These are phyloP conservation scores for Enteromius mattozi DNA, from an alignment of 2,797 vertebrate species.

Conservation along the genomic window DNA sequence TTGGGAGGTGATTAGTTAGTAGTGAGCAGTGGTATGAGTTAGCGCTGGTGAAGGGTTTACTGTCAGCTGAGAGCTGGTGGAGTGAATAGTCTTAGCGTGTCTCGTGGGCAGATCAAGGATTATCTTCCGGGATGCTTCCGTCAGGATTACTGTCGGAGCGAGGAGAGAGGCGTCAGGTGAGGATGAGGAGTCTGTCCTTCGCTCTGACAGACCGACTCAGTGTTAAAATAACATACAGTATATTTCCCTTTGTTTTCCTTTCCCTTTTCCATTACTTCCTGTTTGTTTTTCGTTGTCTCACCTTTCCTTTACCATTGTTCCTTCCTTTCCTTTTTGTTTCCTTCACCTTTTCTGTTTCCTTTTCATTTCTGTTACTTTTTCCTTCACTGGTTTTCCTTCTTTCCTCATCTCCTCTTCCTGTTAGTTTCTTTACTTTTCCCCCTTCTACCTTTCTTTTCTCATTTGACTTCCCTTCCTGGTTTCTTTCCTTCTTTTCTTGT, in stretches of 20 bases:
- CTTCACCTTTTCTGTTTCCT: neutral
- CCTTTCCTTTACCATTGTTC: neutral
- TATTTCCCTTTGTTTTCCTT: neutral
- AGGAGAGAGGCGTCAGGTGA: conserved; percentile 50
- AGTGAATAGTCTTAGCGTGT: conserved; percentile 71
- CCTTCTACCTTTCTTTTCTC: neutral
- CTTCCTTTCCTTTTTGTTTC: neutral
- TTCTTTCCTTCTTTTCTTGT: neutral
- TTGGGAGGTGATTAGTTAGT: too few species aligned
- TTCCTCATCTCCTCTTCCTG: neutral
- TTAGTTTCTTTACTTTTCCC: neutral
- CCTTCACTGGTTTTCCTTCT: neutral
- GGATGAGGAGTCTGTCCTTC: conserved; percentile 63
- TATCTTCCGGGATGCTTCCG: conserved; percentile 73
- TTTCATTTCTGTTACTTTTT: neutral
- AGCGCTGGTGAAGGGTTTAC: too few species aligned
- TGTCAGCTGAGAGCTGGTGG: too few species aligned
- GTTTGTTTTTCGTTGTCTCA: neutral
- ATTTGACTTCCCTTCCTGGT: neutral
- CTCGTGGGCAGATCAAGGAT: conserved; percentile 79
- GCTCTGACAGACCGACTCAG: too few species aligned
- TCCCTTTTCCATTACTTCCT: neutral
- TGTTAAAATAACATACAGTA: neutral
- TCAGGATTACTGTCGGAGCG: conserved; percentile 73
- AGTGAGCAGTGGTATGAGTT: too few species aligned